A percentile compares a stretch with the other conserved stretches of the same genome.
Evolutionary conservation across 2,113 vertebrate species (phyloP).

Genomic region (Pterocles burchelli): DNA sequence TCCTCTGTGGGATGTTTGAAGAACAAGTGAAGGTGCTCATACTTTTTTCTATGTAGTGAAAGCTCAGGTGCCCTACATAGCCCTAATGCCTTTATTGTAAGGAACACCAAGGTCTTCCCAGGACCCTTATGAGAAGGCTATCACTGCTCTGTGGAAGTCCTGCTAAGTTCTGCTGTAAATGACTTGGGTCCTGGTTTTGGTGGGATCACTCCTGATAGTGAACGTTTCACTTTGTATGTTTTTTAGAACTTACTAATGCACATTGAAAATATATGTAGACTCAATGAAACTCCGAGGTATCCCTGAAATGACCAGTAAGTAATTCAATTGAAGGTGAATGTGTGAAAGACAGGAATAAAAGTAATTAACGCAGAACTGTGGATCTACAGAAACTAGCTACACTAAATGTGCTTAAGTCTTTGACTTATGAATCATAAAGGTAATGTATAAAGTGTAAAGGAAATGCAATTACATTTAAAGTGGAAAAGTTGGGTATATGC

Average conservation of each 20-base stretch:
- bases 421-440: not conserved
- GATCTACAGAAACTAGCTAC: not conserved
- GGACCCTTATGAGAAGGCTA: not conserved
- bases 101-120: not conserved
- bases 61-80: not conserved
- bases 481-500: not conserved
- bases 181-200: not conserved
- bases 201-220: not conserved
- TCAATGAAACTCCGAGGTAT: not conserved
- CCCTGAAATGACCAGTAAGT: not conserved
- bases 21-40: not conserved
- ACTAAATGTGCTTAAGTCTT: not conserved
- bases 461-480: conserved; percentile 37
- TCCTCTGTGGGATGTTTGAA: not conserved
- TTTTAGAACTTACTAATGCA: not conserved
- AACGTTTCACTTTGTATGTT: not conserved
- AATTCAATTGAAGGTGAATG: not conserved
- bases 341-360: not conserved
- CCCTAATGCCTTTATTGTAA: not conserved
- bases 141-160: not conserved
- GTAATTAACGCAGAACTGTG: not conserved
- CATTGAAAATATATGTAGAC: not conserved
- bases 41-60: not conserved
- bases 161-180: not conserved
- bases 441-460: not conserved